Base-by-base conservation (phyloP, 2,888 invertebrate species). In the Platycheirus rosarum region DNA sequence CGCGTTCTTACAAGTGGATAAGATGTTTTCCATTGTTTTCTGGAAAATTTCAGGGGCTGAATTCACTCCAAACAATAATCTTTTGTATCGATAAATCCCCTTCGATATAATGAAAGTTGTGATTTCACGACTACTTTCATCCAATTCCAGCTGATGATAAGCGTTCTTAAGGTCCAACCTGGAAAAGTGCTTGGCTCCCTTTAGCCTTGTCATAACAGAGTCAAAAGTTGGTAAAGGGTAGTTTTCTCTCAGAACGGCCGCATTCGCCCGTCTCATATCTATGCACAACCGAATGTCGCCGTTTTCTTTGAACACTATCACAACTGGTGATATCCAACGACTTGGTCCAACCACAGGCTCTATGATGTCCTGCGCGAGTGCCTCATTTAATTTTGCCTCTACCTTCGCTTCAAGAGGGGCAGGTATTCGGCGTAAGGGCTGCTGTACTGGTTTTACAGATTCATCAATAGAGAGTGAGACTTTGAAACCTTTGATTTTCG, bases 61-160 rank as follows among this genome's bases (percentile, higher is more conserved):
- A 20, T 87, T 87, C 0, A 89, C 86, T 0, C 88, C 88, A 73
- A 89, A 90, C 86, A 89, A 86, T 2, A 89, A 60, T 9, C 88
- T 70, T 73, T 89, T 89, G 53, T 87, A 89, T 26, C 88, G 65
- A 62, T 85, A 87, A 49, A 85, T 48, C 0, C 80, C 79, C 18
- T 66, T 78, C 14, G 40, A 40, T 14, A 14, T 40, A 4, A 40
- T 40, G 7, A 40, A 23, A 23, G 23, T 23, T 32, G 29, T 32
- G 5, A 32, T 32, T 32, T 32, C 29, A 32, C 42, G 16, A 42
- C 37, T 40, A 5, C 5, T 40, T 5, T 40, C 37, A 40, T 40
- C 37, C 5, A 40, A 13, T 5, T 40, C 13, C 13, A 40, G 40
- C 55, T 88, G 87, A 46, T 88, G 87, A 55, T 86, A 88, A 8